Evolutionary conservation across 2,797 vertebrate genomes (phyloP).

Genomic region (Enteromius paludinosus): DNA sequence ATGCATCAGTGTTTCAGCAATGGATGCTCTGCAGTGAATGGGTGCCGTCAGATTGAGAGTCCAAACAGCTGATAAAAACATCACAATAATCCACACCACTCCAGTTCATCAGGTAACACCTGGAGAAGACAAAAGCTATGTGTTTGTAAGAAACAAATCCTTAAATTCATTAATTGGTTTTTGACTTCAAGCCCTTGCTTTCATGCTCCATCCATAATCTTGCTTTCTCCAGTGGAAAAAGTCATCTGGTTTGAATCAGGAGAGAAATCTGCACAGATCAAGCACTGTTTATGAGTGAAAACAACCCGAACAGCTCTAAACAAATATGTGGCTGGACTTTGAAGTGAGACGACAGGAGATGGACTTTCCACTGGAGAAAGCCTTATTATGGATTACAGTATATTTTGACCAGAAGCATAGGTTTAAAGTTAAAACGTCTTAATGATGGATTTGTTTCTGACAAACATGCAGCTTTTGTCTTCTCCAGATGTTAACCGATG

Average conservation of each 20-base stretch:
- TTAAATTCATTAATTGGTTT: not conserved
- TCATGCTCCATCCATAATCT: not conserved
- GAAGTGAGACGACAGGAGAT: not conserved
- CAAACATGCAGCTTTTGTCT: not conserved
- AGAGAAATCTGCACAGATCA: not conserved
- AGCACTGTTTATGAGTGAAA: not conserved
- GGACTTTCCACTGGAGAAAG: not conserved
- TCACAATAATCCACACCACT: not conserved
- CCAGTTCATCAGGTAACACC: not conserved
- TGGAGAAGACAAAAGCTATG: not conserved
- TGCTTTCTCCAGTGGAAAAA: not conserved
- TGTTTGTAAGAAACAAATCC: not conserved
- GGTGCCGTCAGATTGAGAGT: not conserved
- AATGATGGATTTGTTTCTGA: not conserved
- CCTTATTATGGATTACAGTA: not conserved
- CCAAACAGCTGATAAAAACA: conserved; percentile 4
- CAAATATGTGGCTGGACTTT: not conserved
- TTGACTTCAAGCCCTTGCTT: not conserved
- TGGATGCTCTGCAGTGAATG: not conserved
- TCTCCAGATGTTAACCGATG: not conserved
- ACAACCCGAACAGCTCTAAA: not conserved
- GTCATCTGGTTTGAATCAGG: not conserved
- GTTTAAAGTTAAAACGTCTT: not conserved
- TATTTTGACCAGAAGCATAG: not conserved
- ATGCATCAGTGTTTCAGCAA: not conserved